Base-by-base conservation (phyloP, 2,888 invertebrate species). In the Drosophila atripex region DNA sequence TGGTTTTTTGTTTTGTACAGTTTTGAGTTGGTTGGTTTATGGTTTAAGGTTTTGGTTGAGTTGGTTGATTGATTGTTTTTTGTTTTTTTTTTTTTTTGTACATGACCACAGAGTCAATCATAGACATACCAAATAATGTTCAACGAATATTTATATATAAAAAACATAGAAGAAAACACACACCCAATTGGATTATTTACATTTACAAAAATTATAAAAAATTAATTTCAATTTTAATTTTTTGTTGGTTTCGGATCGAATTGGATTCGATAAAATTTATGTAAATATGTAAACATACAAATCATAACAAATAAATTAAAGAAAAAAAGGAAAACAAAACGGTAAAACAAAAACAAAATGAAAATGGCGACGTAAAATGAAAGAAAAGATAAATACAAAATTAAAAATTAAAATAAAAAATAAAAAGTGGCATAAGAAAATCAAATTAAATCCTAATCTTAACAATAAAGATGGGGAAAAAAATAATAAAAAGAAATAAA, bases 141-240 rank as follows among this genome's bases (percentile, higher is more conserved):
- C 91, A 90, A 90, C 90, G 91, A 90, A 90, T 91, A 90, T 90
- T 86, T 85, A 88, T 84, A 86, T 89, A 88, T 88, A 88, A 90
- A 91, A 90, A 90, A 91, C 90, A 91, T 90, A 90, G 91, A 90
- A 90, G 91, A 90, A 89, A 90, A 91, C 91, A 91, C 91, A 91
- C 91, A 91, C 91, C 91, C 91, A 91, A 91, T 91, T 90, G 91
- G 91, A 91, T 91, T 91, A 91, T 91, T 91, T 91, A 91, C 91
- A 91, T 90, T 90, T 90, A 91, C 91, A 90, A 90, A 89, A 88
- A 89, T 88, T 88, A 78, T 52, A 53, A 70, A 60, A 87, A 78
- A 83, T 78, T 87, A 87, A 83, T 82, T 86, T 87, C 65, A 73
- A 69, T 78, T 71, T 14, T 46, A 50, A 57, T 57, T 74, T 66